phyloP scores from a whole-genome alignment of 92 coral and sea anemone species.

The Parazoanthus darwini region DNA sequence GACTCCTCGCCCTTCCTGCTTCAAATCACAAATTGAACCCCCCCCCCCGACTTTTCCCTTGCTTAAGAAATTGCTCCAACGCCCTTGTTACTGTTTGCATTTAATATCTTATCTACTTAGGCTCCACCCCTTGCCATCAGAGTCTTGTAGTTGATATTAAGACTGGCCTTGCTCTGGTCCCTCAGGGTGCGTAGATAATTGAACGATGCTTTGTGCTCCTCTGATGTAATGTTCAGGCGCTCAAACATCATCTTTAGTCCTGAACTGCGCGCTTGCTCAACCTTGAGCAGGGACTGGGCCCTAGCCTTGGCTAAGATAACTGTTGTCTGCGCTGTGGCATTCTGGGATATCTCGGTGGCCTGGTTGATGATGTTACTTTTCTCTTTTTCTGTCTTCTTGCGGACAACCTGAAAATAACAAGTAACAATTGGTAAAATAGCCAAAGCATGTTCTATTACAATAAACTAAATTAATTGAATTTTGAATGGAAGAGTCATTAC shows the following conservation, averaged over 20 bases:
- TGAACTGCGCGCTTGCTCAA: conserved; percentile 45
- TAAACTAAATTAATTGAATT: too few relatives aligned
- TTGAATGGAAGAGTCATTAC: too few relatives aligned
- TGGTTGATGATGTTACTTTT: conserved; percentile 37
- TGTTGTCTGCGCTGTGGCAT: conserved; percentile 52
- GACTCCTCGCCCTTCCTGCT: too few relatives aligned
- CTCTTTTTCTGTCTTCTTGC: conserved; percentile 48
- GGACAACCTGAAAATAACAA: conserved; percentile 25
- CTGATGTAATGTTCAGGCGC: conserved; percentile 43
- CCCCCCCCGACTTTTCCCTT: too few relatives aligned
- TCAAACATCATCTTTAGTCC: conserved; percentile 42
- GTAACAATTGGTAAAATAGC: not conserved
- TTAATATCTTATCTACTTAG: not conserved
- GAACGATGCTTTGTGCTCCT: conserved; percentile 51
- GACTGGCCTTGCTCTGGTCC: not conserved
- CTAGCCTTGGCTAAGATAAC: conserved; percentile 33
- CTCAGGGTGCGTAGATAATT: conserved; percentile 51
- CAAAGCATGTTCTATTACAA: not conserved
- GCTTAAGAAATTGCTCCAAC: too few relatives aligned
- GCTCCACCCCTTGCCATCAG: conserved; percentile 31
- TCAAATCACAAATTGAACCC: too few relatives aligned
- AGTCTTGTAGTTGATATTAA: conserved; percentile 48
- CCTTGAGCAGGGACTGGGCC: conserved; percentile 40
- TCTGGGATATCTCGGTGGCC: conserved; percentile 42
- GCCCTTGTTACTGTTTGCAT: not conserved